phyloP scores from a whole-genome alignment of 1,140 invertebrate genomes.

The Panonychus citri region DNA sequence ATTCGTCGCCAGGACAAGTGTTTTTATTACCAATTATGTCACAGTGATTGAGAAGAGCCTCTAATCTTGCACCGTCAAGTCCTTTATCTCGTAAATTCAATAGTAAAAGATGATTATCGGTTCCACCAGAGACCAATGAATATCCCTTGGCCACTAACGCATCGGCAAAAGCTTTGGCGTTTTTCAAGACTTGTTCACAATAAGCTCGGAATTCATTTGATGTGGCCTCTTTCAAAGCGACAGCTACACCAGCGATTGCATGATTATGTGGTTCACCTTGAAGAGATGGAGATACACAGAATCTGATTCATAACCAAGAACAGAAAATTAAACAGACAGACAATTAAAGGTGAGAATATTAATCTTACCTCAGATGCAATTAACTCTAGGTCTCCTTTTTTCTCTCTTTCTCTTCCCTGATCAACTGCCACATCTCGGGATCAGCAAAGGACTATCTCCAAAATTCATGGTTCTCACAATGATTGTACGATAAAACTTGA shows the following conservation, averaged over 20 bases:
- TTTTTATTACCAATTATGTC: conserved; percentile 96
- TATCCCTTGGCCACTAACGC: conserved; percentile 23
- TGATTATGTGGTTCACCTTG: conserved; percentile 48
- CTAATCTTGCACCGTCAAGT: conserved; percentile 59
- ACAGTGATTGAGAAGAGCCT: conserved; percentile 65
- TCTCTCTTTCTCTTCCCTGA: conserved; percentile 62
- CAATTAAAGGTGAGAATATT: background rate
- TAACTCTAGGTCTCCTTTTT: conserved; percentile 66
- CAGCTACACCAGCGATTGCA: conserved; percentile 36
- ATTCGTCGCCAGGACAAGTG: conserved; percentile 84
- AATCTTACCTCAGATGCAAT: conserved; percentile 53
- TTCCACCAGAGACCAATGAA: conserved; percentile 24
- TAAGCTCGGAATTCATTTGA: conserved; percentile 33
- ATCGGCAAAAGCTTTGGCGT: conserved; percentile 27
- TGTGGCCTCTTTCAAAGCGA: conserved; percentile 32
- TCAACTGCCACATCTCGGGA: conserved; percentile 58
- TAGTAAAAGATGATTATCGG: conserved; percentile 38
- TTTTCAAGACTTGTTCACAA: conserved; percentile 29
- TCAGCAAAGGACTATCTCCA: conserved; percentile 30
- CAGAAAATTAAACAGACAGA: too few relatives aligned
- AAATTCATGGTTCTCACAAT: background rate
- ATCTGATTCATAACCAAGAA: conserved; percentile 37
- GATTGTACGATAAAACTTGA: too few relatives aligned
- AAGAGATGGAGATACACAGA: conserved; percentile 41
- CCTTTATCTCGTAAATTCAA: conserved; percentile 44